Conservation (phyloP, 1,140 invertebrate species). For the Drosophila watanabei region DNA sequence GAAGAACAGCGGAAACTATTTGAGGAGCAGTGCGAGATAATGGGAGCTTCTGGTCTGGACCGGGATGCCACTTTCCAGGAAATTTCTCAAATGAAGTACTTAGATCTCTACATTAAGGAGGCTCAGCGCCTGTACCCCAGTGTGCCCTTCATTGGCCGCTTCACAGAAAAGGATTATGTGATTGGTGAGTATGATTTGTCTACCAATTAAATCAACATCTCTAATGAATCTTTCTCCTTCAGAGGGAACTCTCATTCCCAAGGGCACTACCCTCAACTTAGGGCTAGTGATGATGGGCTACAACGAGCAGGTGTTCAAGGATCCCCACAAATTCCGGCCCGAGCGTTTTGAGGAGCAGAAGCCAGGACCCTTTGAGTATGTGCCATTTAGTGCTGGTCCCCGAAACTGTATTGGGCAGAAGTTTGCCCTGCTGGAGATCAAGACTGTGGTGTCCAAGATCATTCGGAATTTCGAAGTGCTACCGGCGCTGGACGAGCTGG, state of each 20-base stretch:
- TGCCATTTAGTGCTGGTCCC: constrained; percentile 87
- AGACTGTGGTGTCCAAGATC: constrained; percentile 86
- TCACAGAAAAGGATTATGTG: constrained; percentile 29
- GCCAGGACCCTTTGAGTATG: constrained; percentile 86
- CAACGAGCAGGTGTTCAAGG: constrained; percentile 87
- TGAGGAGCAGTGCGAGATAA: constrained; percentile 85
- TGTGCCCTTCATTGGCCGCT: constrained; percentile 89
- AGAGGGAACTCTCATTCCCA: constrained; percentile 57
- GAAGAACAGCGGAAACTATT: constrained; percentile 78
- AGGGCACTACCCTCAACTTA: constrained; percentile 51
- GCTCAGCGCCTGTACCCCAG: constrained; percentile 89
- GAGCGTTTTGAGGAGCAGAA: constrained; percentile 89
- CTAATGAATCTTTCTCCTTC: background rate
- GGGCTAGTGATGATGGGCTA: constrained; percentile 56
- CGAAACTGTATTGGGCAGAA: constrained; percentile 86
- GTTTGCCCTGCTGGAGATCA: constrained; percentile 86
- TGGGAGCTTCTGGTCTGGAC: constrained; percentile 85
- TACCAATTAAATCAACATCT: background rate
- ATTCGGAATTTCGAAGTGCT: constrained; percentile 81
- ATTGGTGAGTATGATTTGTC: constrained; percentile 47
- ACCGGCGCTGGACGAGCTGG: constrained; percentile 70
- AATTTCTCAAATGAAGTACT: constrained; percentile 88
- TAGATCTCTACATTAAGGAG: constrained; percentile 90
- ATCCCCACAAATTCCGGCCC: constrained; percentile 91
- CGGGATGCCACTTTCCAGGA: constrained; percentile 87